Evolutionary conservation across 2,888 invertebrate genomes (phyloP).

Genomic region (Synanthedon formicaeformis): DNA sequence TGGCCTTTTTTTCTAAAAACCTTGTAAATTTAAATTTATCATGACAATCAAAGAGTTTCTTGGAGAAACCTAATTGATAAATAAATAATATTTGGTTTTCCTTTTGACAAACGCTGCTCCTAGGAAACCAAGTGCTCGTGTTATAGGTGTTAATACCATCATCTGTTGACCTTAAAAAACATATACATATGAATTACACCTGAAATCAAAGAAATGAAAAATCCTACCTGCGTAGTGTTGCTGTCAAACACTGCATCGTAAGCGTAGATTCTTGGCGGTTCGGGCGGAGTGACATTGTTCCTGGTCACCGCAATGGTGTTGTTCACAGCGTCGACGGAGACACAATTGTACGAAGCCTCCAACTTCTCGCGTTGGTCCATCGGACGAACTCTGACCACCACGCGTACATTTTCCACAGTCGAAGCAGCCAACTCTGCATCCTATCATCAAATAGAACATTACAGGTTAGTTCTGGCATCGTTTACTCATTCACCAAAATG

Average conservation of each 20-base stretch:
- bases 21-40: too few relatives aligned
- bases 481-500: too few relatives aligned
- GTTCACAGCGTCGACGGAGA: conserved; percentile 81
- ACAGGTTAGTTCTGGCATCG: background rate
- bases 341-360: conserved; percentile 78
- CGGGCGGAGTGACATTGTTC: conserved; percentile 76
- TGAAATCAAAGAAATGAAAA: background rate
- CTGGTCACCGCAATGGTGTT: conserved; percentile 83
- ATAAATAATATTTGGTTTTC: too few relatives aligned
- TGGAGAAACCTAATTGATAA: too few relatives aligned
- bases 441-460: conserved; percentile 21
- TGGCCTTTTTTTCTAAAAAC: too few relatives aligned
- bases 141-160: too few relatives aligned
- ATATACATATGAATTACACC: background rate
- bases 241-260: conserved; percentile 95
- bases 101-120: too few relatives aligned
- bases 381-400: conserved; percentile 95
- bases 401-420: conserved; percentile 93
- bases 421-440: conserved; percentile 64
- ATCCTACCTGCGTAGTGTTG: conserved; percentile 81
- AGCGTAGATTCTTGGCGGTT: conserved; percentile 89
- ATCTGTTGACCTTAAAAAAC: too few relatives aligned
- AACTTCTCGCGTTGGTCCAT: conserved; percentile 87
- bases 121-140: too few relatives aligned
- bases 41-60: too few relatives aligned